These are phyloP conservation scores for Chaitophorus viminalis DNA, from an alignment of 2,888 invertebrate genomes.

Conservation along the genomic window DNA sequence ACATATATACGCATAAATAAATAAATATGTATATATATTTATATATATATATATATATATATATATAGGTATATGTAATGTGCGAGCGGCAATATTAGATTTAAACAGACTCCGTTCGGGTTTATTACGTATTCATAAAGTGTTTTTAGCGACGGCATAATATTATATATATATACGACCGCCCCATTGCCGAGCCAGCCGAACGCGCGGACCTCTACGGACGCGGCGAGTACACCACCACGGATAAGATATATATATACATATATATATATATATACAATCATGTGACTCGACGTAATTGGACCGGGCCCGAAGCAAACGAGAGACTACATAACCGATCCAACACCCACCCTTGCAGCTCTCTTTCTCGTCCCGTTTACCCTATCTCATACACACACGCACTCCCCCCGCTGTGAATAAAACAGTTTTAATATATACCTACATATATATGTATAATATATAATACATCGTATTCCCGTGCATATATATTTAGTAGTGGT, in stretches of 20 bases:
- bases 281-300: constrained; percentile 39
- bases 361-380: not conserved
- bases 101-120: constrained; percentile 52
- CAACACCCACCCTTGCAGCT: not conserved
- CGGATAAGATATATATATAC: too few relatives aligned
- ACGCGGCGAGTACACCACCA: not conserved
- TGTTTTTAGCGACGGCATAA: constrained; percentile 49
- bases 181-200: not conserved
- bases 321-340: not conserved
- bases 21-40: not conserved
- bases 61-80: not conserved
- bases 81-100: constrained; percentile 32
- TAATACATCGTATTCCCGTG: too few relatives aligned
- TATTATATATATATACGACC: not conserved
- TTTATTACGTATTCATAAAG: constrained; percentile 61
- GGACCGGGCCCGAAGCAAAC: constrained; percentile 17
- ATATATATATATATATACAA: too few relatives aligned
- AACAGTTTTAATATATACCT: too few relatives aligned
- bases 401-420: not conserved
- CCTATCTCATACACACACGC: not conserved
- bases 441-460: too few relatives aligned
- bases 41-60: not conserved
- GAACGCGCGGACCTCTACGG: too few relatives aligned
- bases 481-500: too few relatives aligned
- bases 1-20: too few relatives aligned